Conservation (phyloP, 2,113 vertebrate genomes). For the Cygnus atratus region DNA sequence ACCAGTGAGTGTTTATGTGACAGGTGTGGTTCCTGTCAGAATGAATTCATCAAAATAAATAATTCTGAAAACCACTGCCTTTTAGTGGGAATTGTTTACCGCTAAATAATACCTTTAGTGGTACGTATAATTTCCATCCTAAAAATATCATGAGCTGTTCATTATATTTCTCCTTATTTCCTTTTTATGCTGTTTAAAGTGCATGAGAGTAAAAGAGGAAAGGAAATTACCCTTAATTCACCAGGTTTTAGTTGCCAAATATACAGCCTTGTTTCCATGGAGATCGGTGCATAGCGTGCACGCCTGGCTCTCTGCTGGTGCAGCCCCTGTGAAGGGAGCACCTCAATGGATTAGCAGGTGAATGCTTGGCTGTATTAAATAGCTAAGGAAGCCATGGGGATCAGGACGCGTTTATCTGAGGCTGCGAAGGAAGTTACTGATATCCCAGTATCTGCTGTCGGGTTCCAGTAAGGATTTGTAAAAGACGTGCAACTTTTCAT, state of each 20-base stretch:
- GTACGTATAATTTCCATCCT: neutral
- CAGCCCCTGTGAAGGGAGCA: conserved; percentile 4
- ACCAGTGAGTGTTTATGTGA: neutral
- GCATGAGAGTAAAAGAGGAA: neutral
- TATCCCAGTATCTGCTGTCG: neutral
- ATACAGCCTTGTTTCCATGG: conserved; percentile 19
- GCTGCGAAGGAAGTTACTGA: neutral
- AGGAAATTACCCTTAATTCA: conserved; percentile 27
- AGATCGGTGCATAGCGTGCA: neutral
- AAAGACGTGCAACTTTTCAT: neutral
- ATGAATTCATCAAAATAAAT: neutral
- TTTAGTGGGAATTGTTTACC: neutral
- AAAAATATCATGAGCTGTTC: neutral
- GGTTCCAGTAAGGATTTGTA: neutral
- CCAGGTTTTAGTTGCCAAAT: conserved; percentile 3
- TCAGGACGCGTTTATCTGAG: neutral
- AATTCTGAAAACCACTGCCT: neutral
- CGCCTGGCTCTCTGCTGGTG: neutral
- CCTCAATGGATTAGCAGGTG: neutral
- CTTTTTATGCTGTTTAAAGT: conserved; percentile 27
- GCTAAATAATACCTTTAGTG: neutral
- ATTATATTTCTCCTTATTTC: conserved; percentile 16
- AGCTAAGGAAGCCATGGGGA: neutral
- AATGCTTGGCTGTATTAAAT: conserved; percentile 28
- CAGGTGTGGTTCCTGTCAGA: neutral